Percentiles rank a stretch among this genome's conserved stretches.
These are phyloP conservation scores for Tetrao urogallus DNA, from an alignment of 2,113 vertebrate genomes.

Conservation along the genomic window DNA sequence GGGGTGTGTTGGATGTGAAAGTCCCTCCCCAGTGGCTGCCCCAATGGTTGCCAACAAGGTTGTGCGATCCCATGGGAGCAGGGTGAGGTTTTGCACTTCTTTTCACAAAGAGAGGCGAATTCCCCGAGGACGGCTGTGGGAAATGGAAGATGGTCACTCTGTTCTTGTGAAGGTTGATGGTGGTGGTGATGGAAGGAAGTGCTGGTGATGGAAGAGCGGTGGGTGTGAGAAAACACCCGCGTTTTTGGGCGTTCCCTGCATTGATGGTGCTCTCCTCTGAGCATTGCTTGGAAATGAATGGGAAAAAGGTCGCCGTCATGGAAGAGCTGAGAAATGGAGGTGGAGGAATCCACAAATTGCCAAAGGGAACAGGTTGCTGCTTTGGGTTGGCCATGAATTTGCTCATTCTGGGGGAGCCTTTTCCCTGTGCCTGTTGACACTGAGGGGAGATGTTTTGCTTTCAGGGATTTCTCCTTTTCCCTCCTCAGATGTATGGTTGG, in stretches of 20 bases:
- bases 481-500: conserved; percentile 8
- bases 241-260: neutral
- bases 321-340: neutral
- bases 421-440: neutral
- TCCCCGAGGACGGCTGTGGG: neutral
- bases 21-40: neutral
- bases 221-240: neutral
- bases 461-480: neutral
- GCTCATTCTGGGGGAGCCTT: neutral
- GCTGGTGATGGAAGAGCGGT: neutral
- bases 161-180: neutral
- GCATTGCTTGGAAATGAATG: fast-evolving
- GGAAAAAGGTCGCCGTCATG: neutral
- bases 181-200: too few species aligned
- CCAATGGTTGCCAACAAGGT: too few species aligned
- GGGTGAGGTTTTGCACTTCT: neutral
- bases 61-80: neutral
- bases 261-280: neutral
- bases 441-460: neutral
- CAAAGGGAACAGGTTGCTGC: neutral
- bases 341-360: neutral
- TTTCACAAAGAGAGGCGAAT: neutral
- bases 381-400: neutral
- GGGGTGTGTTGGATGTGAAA: neutral
- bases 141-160: neutral